Conservation (phyloP, 2,797 vertebrate species). For the Gastrophryne carolinensis region DNA sequence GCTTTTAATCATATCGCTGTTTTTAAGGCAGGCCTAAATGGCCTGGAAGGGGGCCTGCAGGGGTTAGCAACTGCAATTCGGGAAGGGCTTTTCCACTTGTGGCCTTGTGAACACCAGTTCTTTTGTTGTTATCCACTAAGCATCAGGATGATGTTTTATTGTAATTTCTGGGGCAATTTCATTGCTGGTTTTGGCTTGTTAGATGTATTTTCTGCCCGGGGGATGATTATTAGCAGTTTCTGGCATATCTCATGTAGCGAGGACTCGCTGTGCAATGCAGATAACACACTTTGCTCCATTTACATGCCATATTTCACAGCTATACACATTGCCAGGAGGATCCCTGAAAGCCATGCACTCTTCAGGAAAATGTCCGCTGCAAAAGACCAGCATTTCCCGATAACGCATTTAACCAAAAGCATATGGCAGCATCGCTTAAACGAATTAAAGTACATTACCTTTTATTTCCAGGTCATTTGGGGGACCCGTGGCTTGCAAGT, state of each 20-base stretch:
- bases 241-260: neutral
- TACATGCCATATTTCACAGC: neutral
- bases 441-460: neutral
- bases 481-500: neutral
- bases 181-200: neutral
- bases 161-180: neutral
- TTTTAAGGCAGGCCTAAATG: too few relatives aligned
- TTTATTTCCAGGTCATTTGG: neutral
- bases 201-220: neutral
- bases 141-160: neutral
- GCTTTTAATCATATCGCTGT: too few relatives aligned
- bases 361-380: too few relatives aligned
- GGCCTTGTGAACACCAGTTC: neutral
- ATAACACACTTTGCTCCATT: neutral
- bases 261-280: neutral
- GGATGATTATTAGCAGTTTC: neutral
- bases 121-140: constrained; percentile 15
- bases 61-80: too few relatives aligned
- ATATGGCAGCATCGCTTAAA: neutral
- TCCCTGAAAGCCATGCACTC: neutral
- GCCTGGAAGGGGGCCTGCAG: too few relatives aligned
- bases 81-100: constrained; percentile 20
- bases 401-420: neutral
- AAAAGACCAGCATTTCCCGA: too few relatives aligned
- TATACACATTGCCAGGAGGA: neutral